These are phyloP conservation scores for Pogonocherus hispidulus DNA, from an alignment of 2,888 invertebrate genomes.

Conservation along the genomic window DNA sequence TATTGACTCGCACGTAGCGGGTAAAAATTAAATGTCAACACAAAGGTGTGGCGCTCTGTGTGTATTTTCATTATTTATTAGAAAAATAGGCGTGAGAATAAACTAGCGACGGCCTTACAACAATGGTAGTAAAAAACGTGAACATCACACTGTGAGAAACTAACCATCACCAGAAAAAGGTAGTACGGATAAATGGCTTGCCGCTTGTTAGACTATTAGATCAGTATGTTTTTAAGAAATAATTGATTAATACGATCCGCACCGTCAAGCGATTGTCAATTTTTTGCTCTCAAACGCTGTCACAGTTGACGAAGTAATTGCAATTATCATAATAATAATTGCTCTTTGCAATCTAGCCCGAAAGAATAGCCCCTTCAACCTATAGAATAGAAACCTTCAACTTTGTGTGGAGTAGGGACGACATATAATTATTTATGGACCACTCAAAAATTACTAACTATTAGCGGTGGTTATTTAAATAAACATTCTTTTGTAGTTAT, in stretches of 20 bases:
- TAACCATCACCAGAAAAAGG: slow-evolving; percentile 42
- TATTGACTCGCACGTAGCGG: slow-evolving; percentile 27
- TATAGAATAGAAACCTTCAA: not conserved
- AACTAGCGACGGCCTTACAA: not conserved
- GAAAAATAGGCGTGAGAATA: slow-evolving; percentile 45
- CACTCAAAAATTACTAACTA: no score
- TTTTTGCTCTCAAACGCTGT: not conserved
- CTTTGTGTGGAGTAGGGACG: not conserved
- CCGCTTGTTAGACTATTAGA: slow-evolving; percentile 32
- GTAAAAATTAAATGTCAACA: slow-evolving; percentile 43
- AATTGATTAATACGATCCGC: slow-evolving; percentile 61
- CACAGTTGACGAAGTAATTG: not conserved
- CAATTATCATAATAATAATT: no score
- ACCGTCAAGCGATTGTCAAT: not conserved
- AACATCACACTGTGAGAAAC: slow-evolving; percentile 19
- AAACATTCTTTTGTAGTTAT: no score
- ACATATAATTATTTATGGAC: not conserved
- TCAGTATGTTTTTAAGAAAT: slow-evolving; percentile 49
- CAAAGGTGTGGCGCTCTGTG: slow-evolving; percentile 44
- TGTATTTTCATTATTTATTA: slow-evolving; percentile 39
- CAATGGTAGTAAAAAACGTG: slow-evolving; percentile 17
- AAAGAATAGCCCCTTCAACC: not conserved
- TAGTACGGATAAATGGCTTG: not conserved
- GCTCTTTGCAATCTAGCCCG: no score
- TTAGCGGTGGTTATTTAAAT: no score